phyloP scores from a whole-genome alignment of 2,888 invertebrate species.

The Nebria salina region DNA sequence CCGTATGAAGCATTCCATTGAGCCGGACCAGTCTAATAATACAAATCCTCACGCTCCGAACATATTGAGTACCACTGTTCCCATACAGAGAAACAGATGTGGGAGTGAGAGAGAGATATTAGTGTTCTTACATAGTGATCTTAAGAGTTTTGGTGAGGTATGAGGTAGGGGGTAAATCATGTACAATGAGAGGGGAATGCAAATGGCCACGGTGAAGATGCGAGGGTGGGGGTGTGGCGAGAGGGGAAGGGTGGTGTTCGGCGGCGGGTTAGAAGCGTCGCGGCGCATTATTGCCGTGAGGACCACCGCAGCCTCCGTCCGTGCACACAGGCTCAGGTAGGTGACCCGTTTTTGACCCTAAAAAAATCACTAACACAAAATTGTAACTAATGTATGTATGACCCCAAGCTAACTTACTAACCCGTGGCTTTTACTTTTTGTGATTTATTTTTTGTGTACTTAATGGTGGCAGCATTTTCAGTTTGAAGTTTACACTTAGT shows the following conservation, averaged over 20 bases:
- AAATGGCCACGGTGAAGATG: too few species aligned
- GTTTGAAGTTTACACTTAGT: too few species aligned
- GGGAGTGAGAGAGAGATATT: too few species aligned
- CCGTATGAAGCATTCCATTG: too few species aligned
- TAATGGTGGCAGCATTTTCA: too few species aligned
- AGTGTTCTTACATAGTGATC: neutral
- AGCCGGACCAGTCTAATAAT: too few species aligned
- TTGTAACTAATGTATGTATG: too few species aligned
- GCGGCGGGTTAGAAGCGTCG: slow-evolving; percentile 56
- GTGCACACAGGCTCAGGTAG: slow-evolving; percentile 59
- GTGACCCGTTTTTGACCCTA: slow-evolving; percentile 36
- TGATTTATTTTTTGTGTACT: too few species aligned
- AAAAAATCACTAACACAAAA: neutral
- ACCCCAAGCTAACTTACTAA: slow-evolving; percentile 5
- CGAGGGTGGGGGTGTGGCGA: slow-evolving; percentile 14
- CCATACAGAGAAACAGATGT: too few species aligned
- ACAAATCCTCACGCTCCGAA: neutral
- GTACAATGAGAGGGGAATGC: slow-evolving; percentile 10
- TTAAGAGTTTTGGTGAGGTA: neutral
- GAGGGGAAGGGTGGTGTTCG: slow-evolving; percentile 52
- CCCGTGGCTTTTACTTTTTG: slow-evolving; percentile 6
- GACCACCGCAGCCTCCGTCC: slow-evolving; percentile 62
- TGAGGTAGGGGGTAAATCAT: too few species aligned
- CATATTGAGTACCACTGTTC: slow-evolving; percentile 27
- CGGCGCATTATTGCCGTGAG: slow-evolving; percentile 62